Evolutionary conservation across 2,797 vertebrate genomes (phyloP).

Genomic region (Coregonus suidteri): DNA sequence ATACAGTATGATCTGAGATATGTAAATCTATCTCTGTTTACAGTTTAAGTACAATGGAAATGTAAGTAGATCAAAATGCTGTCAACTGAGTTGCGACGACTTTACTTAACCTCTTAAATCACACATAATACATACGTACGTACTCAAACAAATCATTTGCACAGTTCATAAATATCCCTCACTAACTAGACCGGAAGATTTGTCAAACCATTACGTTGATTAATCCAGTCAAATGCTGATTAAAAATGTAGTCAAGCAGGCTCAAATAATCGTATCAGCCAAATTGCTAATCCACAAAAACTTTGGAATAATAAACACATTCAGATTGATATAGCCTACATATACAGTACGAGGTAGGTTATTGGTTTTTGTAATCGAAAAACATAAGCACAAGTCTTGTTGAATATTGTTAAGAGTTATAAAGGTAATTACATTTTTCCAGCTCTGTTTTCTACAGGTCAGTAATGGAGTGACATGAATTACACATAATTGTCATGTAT

Average conservation of each 20-base stretch:
- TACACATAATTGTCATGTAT: conserved; percentile 79
- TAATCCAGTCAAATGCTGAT: conserved; percentile 86
- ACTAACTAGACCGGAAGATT: conserved; percentile 79
- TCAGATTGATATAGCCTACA: conserved; percentile 33
- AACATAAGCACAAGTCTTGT: conserved; percentile 59
- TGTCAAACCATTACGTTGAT: conserved; percentile 82
- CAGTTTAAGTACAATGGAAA: conserved; percentile 15
- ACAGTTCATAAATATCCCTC: conserved; percentile 60
- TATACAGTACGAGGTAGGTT: conserved; percentile 36
- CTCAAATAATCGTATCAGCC: conserved; percentile 71
- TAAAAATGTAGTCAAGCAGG: conserved; percentile 75
- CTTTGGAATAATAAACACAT: conserved; percentile 45
- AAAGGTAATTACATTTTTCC: conserved; percentile 71
- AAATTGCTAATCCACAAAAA: conserved; percentile 72
- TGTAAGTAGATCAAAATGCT: conserved; percentile 32
- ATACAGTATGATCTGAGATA: conserved; percentile 4
- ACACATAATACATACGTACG: conserved; percentile 24
- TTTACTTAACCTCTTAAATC: conserved; percentile 36
- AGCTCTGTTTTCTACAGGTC: conserved; percentile 72
- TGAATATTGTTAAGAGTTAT: conserved; percentile 72
- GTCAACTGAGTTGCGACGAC: conserved; percentile 15
- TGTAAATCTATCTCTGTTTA: neutral
- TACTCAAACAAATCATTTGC: conserved; percentile 35
- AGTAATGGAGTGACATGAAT: conserved; percentile 83
- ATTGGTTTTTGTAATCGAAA: conserved; percentile 60